Evolutionary conservation across 2,113 vertebrate species (phyloP).

Genomic region (Apeltes quadracus): DNA sequence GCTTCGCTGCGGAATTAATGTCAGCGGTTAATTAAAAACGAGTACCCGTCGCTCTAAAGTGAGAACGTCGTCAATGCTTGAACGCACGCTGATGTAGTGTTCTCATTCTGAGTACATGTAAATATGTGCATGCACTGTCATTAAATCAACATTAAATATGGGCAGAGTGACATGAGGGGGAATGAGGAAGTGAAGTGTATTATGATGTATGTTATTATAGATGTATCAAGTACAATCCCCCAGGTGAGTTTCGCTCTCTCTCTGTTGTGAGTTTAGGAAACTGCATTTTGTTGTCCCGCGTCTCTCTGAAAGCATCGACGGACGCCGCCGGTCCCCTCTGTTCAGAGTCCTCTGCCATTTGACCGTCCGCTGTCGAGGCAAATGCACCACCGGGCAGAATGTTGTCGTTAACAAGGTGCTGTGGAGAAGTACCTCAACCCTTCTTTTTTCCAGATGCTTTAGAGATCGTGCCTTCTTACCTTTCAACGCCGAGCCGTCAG

Average conservation of each 20-base stretch:
- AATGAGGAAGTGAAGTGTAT: background rate
- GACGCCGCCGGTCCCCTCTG: constrained; percentile 18
- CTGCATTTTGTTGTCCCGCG: constrained; percentile 9
- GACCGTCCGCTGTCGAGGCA: constrained; percentile 18
- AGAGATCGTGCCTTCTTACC: background rate
- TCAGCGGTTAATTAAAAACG: background rate
- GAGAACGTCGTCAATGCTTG: background rate
- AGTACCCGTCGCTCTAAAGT: background rate
- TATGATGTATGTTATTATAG: background rate
- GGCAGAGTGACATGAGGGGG: background rate
- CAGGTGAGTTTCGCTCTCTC: background rate
- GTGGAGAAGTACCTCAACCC: no score
- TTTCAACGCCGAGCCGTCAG: background rate
- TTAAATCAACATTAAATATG: background rate
- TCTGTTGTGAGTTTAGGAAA: background rate
- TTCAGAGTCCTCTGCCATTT: constrained; percentile 14
- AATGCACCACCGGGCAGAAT: background rate
- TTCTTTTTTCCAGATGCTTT: no score
- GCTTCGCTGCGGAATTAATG: background rate
- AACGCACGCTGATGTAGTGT: background rate
- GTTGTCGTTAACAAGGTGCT: background rate
- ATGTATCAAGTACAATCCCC: background rate
- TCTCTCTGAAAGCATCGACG: constrained; percentile 20
- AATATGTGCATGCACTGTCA: background rate
- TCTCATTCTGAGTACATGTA: no score